A percentile compares a stretch with the other conserved stretches of the same genome.
These are phyloP conservation scores for Cephalopterus ornatus DNA, from an alignment of 2,113 vertebrate genomes.

Conservation along the genomic window DNA sequence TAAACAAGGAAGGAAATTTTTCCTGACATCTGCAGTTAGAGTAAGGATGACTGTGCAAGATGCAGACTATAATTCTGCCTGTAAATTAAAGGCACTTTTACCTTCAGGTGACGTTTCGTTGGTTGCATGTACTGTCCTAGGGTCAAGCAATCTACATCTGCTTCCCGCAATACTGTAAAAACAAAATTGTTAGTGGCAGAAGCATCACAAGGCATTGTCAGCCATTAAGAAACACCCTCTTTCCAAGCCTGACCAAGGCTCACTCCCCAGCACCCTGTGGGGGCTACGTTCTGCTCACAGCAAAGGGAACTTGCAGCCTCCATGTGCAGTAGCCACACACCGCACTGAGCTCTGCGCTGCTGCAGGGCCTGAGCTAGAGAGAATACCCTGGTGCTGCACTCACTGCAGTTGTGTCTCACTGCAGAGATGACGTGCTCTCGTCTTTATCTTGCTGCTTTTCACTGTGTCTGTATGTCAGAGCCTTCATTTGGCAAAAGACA, in stretches of 20 bases:
- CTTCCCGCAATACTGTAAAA: conserved; percentile 84
- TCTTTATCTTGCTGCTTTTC: neutral
- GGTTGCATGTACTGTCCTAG: conserved; percentile 99
- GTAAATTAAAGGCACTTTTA: conserved; percentile 19
- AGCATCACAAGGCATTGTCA: neutral
- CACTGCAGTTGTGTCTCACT: neutral
- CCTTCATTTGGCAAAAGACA: neutral
- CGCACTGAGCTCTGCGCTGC: neutral
- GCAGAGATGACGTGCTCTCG: neutral
- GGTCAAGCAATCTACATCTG: conserved; percentile 91
- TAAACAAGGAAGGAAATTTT: neutral
- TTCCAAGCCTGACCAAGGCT: neutral
- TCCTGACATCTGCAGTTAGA: neutral
- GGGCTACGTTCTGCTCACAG: neutral
- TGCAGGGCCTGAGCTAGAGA: neutral
- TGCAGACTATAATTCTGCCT: neutral
- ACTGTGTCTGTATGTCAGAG: neutral
- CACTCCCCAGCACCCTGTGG: accelerated
- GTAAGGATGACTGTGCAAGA: neutral
- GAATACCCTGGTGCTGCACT: neutral
- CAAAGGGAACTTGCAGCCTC: neutral
- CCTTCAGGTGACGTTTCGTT: conserved; percentile 95
- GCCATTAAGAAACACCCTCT: neutral
- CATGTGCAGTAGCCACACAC: accelerated
- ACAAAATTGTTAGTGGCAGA: neutral